phyloP scores from a whole-genome alignment of 35 echinoderm and acorn worm species.

The Amphiura filiformis region DNA sequence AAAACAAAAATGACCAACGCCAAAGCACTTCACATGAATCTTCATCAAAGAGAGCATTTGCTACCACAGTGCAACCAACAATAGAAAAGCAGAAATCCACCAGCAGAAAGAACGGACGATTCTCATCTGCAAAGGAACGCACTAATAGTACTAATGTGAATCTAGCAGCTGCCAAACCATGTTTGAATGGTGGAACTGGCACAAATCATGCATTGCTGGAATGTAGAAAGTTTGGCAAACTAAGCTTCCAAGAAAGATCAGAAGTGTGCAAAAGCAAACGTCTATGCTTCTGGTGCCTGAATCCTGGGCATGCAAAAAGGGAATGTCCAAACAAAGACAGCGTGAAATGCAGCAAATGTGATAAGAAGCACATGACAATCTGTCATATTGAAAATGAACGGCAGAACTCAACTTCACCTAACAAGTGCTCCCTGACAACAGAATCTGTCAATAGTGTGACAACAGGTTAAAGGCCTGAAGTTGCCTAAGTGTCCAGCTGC shows the following conservation, averaged over 20 bases:
- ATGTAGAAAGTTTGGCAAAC: background rate
- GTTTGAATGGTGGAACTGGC: background rate
- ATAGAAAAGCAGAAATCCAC: background rate
- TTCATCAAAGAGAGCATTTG: background rate
- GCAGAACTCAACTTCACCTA: too few species aligned
- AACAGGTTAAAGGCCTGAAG: background rate
- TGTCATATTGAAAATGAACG: background rate
- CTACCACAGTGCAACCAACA: background rate
- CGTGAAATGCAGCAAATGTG: background rate
- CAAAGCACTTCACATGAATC: background rate
- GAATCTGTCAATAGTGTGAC: background rate
- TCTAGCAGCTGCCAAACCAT: background rate
- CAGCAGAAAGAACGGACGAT: background rate
- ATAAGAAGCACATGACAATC: background rate
- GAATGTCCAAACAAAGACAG: background rate
- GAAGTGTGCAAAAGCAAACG: background rate
- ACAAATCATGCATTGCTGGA: background rate
- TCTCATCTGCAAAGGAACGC: too few species aligned
- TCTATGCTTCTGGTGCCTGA: constrained; percentile 5
- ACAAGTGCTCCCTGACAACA: background rate
- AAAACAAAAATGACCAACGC: background rate
- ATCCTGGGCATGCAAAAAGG: background rate
- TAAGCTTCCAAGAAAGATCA: background rate
- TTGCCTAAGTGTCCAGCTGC: background rate
- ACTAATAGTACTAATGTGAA: too few species aligned